Base-by-base conservation (phyloP, 2,888 invertebrate species). In the Luperina testacea region DNA sequence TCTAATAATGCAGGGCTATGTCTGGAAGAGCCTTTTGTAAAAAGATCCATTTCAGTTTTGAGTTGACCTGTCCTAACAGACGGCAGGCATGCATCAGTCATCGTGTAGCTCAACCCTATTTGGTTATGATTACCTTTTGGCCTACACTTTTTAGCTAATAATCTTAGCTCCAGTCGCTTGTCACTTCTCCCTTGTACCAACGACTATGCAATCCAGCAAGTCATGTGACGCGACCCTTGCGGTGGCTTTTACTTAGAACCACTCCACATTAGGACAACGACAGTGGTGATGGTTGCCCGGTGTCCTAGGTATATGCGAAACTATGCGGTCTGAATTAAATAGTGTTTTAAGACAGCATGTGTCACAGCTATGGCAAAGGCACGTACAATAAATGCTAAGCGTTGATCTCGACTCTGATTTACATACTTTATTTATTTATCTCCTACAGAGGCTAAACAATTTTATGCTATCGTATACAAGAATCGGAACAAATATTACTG, bases 141-240 rank as follows among this genome's bases (percentile, higher is more conserved):
- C 7, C 38, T 17, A 17, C 17, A 72, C 24, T 32, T 7, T 13
- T 17, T 7, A 32, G 24, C 1, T 11, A 24, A 51, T 11, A 24
- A 51, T 1, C 17, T 17, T 53, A 42, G 13, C 24, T 4, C 48
- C 2, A 38, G 1, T 72, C 53, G 72, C 76, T 67, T 1, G 9
- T 45, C 17, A 15, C 79, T 70, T 51, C 6, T 85, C 0, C 20
- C 87, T 88, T 90, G 74, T 0, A 68, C 83, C 80, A 77, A n/a
- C 24, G 27, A 7, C 61, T 59, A 42, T 69, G 61, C n/a, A 83
- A 83, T 89, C 84, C 75, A 90, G 89, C 92, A 91, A 92, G 92
- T 92, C 93, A 93, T 90, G 87, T 88, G 87, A 86, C 79, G 78
- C 82, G 84, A 91, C 90, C 92, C 87, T 87, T 89, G 90, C 75